Evolutionary conservation across 2,888 invertebrate genomes (phyloP), one percentile per base, ranked within the genome.

Genomic region (Hofmannophila pseudospretella): DNA sequence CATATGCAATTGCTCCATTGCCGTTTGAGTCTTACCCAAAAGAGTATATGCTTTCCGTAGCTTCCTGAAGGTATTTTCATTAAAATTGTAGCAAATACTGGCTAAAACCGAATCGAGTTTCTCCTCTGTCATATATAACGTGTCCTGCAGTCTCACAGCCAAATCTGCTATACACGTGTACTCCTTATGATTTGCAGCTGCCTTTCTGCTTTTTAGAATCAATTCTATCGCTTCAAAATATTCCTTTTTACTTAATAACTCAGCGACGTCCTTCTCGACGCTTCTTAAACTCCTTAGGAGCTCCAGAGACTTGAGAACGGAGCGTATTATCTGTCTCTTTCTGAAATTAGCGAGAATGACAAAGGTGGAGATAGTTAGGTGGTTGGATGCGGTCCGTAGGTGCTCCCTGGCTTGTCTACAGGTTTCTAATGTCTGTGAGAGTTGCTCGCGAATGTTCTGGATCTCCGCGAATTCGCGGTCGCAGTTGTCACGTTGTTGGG

Each of bases 1-100:
- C 91, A 98, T 97, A 53, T 96, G 96, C 7, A 98, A 75, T 68
- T 97, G 97, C 70, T 98, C 98, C 91, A 97, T 94, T 0, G 97
- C 96, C 1, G 94, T 92, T 75, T 97, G 93, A 0, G 95, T 95
- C 76, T 98, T 98, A 1, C 96, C 97, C 2, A 99, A 77, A 12
- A 98, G 84, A 25, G 91, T 90, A 65, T 97, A 99, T 0, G 98
- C 98, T 49, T 91, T 91, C 61, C 96, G 94, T 0, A 98, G 82
- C 52, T 96, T 94, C 7, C 90, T 88, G 66, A 98, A 99, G 4
- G 92, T 91, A 7, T 89, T 89, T 12, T 90, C 88, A 58, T 98
- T 94, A 67, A 96, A 97, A 51, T 91, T 90, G 37, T 90, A 89
- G 44, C 88, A 89, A 50, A 95, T 91, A 58, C 93, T 93, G 0